phyloP scores from a whole-genome alignment of 2,888 invertebrate genomes.

The Drosophila vallismaia region DNA sequence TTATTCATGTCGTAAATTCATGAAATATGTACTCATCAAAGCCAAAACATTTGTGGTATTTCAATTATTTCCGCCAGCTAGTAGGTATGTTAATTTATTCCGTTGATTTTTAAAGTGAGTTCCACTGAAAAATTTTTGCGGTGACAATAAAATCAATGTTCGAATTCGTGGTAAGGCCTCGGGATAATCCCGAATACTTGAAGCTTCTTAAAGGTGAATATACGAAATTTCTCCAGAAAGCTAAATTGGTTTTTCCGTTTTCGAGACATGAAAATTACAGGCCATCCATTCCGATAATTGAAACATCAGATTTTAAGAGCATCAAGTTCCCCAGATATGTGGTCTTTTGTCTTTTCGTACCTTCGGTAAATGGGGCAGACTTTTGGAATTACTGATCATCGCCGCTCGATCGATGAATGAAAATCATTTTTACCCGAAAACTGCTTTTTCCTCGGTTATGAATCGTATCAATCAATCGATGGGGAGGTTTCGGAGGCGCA shows the following conservation, averaged over 20 bases:
- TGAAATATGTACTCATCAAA: not conserved
- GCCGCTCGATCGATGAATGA: slow-evolving; percentile 11
- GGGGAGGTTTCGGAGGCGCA: slow-evolving; percentile 16
- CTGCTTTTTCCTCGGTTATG: not conserved
- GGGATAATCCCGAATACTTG: not conserved
- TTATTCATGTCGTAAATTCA: not conserved
- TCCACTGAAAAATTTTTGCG: not conserved
- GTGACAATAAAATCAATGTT: not conserved
- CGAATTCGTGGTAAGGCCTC: not conserved
- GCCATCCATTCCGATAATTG: slow-evolving; percentile 42
- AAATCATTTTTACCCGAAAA: slow-evolving; percentile 16
- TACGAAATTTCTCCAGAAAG: slow-evolving; percentile 10
- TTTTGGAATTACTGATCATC: slow-evolving; percentile 15
- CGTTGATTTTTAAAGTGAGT: not conserved
- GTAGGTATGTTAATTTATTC: slow-evolving; percentile 15
- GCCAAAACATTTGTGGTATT: slow-evolving; percentile 1
- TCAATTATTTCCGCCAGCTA: slow-evolving; percentile 4
- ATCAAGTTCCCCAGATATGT: slow-evolving; percentile 12
- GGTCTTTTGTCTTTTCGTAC: slow-evolving; percentile 19
- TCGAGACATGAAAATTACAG: slow-evolving; percentile 36
- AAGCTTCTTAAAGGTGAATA: not conserved
- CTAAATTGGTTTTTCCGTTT: not conserved
- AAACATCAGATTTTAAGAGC: slow-evolving; percentile 30
- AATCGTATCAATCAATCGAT: slow-evolving; percentile 18
- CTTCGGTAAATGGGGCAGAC: slow-evolving; percentile 14